A percentile compares a stretch with the other conserved stretches of the same genome.
Conservation (phyloP, 2,797 vertebrate genomes). For the Sciurus carolinensis region DNA sequence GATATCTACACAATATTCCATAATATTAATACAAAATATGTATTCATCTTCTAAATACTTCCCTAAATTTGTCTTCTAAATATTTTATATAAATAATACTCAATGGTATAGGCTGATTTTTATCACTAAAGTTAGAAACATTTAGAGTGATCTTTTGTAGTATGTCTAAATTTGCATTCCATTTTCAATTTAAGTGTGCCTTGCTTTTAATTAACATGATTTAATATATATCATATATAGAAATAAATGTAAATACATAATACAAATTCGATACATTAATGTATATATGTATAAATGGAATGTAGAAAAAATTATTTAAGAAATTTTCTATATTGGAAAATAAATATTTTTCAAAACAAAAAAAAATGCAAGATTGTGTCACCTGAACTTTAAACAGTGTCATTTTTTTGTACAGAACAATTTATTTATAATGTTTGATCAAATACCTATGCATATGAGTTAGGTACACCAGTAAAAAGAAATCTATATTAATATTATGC, state of each 20-base stretch:
- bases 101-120: slow-evolving; percentile 6
- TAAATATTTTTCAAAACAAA: slow-evolving; percentile 1
- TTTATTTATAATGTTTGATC: background rate
- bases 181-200: slow-evolving; percentile 31
- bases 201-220: slow-evolving; percentile 27
- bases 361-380: background rate
- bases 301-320: background rate
- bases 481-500: slow-evolving; percentile 9
- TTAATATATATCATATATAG: background rate
- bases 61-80: background rate
- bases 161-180: background rate
- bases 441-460: background rate
- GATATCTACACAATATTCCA: background rate
- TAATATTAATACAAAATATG: background rate
- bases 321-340: slow-evolving; percentile 29
- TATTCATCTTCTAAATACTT: background rate
- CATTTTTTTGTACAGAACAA: background rate
- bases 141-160: slow-evolving; percentile 50
- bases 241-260: too few species aligned
- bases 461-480: background rate
- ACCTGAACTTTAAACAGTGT: background rate
- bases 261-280: background rate
- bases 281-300: background rate
- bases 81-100: background rate
- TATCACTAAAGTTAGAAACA: slow-evolving; percentile 45